These are phyloP conservation scores for Amazona guildingii DNA, from an alignment of 2,113 vertebrate genomes.

Conservation along the genomic window DNA sequence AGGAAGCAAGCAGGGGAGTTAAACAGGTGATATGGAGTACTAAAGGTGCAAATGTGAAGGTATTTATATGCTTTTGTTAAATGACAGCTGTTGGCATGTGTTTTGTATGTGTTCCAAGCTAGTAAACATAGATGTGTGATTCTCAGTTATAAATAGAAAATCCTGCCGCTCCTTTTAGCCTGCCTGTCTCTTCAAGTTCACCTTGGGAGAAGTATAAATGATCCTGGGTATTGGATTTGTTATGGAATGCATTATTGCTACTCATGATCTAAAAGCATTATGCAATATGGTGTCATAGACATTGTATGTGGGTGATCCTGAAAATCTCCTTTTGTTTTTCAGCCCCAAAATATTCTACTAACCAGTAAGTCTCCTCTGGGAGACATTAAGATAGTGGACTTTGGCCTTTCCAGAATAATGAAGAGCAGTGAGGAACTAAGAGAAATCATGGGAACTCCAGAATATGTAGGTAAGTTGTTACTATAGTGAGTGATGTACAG, in stretches of 20 bases:
- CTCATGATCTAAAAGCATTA: not conserved
- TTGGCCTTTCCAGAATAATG: slow-evolving; percentile 92
- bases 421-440: slow-evolving; percentile 86
- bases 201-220: not conserved
- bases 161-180: not conserved
- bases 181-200: not conserved
- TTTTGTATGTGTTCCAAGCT: not conserved
- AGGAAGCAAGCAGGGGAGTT: not conserved
- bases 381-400: slow-evolving; percentile 94
- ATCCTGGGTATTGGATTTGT: not conserved
- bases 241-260: not conserved
- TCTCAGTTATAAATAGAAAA: not conserved
- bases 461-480: slow-evolving; percentile 90
- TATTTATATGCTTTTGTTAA: not conserved
- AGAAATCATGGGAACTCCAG: slow-evolving; percentile 95
- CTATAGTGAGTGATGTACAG: not conserved
- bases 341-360: slow-evolving; percentile 94
- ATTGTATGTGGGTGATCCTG: not conserved
- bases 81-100: not conserved
- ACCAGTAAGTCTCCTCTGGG: slow-evolving; percentile 87
- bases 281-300: not conserved
- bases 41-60: not conserved
- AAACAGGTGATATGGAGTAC: not conserved
- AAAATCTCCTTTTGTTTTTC: slow-evolving; percentile 30
- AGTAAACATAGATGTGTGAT: not conserved